Conservation (phyloP, 2,888 invertebrate species). For the Synanthedon formicaeformis region DNA sequence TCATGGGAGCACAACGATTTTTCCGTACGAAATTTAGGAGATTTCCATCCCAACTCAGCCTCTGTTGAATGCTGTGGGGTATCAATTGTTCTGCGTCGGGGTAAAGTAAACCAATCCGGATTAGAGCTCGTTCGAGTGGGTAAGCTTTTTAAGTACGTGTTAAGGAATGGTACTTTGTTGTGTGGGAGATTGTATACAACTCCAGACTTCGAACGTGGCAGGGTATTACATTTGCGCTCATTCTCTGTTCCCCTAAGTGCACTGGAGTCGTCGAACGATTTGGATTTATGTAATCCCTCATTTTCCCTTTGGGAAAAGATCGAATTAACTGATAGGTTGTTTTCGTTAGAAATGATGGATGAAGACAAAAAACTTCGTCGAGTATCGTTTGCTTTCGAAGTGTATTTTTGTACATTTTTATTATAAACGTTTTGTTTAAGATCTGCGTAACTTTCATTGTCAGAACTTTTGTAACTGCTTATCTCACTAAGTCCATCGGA, state of each 20-base stretch:
- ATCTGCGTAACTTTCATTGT: constrained; percentile 53
- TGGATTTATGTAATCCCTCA: constrained; percentile 45
- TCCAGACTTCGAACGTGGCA: constrained; percentile 53
- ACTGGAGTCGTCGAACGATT: constrained; percentile 45
- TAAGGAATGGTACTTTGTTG: constrained; percentile 62
- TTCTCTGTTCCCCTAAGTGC: constrained; percentile 23
- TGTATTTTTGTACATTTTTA: constrained; percentile 14
- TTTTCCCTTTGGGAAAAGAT: constrained; percentile 23
- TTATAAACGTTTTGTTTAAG: constrained; percentile 22
- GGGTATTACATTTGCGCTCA: constrained; percentile 14
- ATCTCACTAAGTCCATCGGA: constrained; percentile 53
- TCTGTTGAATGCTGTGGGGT: constrained; percentile 14
- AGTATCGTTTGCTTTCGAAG: constrained; percentile 17
- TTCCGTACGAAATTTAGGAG: constrained; percentile 25
- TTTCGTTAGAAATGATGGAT: constrained; percentile 30
- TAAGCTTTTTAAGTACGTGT: constrained; percentile 66
- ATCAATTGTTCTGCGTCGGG: constrained; percentile 36
- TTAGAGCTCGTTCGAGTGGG: constrained; percentile 47
- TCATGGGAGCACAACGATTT: constrained; percentile 24
- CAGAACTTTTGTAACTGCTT: constrained; percentile 67
- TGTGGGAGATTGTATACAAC: constrained; percentile 45
- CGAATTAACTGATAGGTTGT: constrained; percentile 21
- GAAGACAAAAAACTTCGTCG: constrained; percentile 22
- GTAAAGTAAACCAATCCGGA: constrained; percentile 54
- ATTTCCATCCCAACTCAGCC: constrained; percentile 21